A percentile compares a stretch with the other conserved stretches of the same genome.
Evolutionary conservation across 2,113 vertebrate genomes (phyloP).

Genomic region (Noctilio leporinus): DNA sequence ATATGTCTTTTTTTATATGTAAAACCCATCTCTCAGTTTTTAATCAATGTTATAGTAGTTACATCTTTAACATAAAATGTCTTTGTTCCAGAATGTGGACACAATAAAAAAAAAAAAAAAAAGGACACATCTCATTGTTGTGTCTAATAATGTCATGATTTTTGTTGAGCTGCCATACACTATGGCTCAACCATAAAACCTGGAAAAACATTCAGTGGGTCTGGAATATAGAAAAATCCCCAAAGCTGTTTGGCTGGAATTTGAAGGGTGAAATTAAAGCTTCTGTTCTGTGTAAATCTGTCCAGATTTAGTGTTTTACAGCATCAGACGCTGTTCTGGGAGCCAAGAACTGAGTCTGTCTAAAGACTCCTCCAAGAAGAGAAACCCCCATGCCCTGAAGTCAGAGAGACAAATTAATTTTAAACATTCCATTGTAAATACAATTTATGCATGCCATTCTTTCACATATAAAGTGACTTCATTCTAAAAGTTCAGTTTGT

Average conservation of each 20-base stretch:
- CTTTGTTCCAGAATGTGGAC: not conserved
- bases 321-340: not conserved
- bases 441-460: not conserved
- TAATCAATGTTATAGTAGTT: not conserved
- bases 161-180: not conserved
- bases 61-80: constrained; percentile 13
- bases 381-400: not conserved
- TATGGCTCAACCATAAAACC: constrained; percentile 2
- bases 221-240: constrained; percentile 29
- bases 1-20: not conserved
- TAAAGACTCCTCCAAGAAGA: not conserved
- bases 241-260: constrained; percentile 47
- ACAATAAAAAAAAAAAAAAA: not conserved
- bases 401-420: constrained; percentile 36
- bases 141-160: not conserved
- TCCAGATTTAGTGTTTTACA: constrained; percentile 52
- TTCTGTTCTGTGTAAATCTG: constrained; percentile 69
- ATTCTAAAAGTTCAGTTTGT: not conserved
- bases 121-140: not conserved
- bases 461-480: not conserved
- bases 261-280: constrained; percentile 47
- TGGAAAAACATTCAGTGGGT: constrained; percentile 47
- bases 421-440: constrained; percentile 24
- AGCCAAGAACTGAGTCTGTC: constrained; percentile 29
- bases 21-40: not conserved